These are phyloP conservation scores for Pectinophora gossypiella DNA, from an alignment of 1,140 invertebrate genomes.

Conservation along the genomic window DNA sequence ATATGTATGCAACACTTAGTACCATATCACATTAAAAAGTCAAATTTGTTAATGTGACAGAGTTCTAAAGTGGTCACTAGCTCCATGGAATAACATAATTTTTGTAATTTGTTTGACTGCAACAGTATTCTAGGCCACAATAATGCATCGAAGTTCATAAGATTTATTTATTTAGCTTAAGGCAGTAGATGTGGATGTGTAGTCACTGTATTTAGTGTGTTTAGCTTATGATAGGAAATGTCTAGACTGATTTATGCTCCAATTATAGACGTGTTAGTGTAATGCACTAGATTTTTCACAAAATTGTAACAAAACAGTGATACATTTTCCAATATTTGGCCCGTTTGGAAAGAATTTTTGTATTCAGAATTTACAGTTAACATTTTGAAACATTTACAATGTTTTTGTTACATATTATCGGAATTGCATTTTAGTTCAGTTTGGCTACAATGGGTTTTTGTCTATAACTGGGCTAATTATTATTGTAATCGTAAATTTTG, in stretches of 20 bases:
- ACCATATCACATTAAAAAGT: no score
- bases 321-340: conserved; percentile 40
- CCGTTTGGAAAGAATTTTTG: conserved; percentile 45
- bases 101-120: background rate
- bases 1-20: no score
- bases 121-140: conserved; percentile 7
- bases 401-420: conserved; percentile 13
- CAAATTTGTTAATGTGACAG: no score
- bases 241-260: conserved; percentile 68
- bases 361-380: conserved; percentile 41
- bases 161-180: conserved; percentile 51
- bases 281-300: conserved; percentile 52
- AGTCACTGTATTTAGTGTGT: conserved; percentile 42
- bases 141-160: conserved; percentile 33
- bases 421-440: conserved; percentile 4
- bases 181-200: conserved; percentile 46
- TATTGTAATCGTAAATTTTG: background rate
- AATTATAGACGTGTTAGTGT: conserved; percentile 47
- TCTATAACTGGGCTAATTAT: background rate
- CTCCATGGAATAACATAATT: no score
- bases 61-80: no score
- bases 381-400: conserved; percentile 37
- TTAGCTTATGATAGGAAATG: conserved; percentile 62
- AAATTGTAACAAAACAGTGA: conserved; percentile 41
- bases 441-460: no score